Percentiles rank a stretch among this genome's conserved stretches.
phyloP scores from a whole-genome alignment of 2,113 vertebrate species.

The Psephotus haematonotus region DNA sequence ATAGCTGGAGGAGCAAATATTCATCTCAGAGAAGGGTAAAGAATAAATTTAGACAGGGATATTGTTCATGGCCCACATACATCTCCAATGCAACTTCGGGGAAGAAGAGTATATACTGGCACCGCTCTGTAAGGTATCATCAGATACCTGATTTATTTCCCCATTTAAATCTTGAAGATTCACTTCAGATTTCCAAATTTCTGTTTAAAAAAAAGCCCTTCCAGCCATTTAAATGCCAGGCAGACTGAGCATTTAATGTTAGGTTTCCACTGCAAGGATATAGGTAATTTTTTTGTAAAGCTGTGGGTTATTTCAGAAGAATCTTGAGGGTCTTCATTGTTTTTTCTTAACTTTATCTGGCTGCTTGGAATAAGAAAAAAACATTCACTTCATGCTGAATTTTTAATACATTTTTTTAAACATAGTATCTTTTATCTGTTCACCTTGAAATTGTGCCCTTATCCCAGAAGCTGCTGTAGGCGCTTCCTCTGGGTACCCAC shows the following conservation, averaged over 20 bases:
- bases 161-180: not conserved
- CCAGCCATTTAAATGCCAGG: not conserved
- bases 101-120: not conserved
- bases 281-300: not conserved
- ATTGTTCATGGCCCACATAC: not conserved
- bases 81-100: not conserved
- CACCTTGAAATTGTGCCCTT: not conserved
- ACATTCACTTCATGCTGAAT: not conserved
- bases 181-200: not conserved
- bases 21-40: not conserved
- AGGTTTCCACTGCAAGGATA: not conserved
- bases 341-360: not conserved
- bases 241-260: not conserved
- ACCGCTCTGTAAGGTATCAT: not conserved
- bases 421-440: not conserved
- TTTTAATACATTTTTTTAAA: not conserved
- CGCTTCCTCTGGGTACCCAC: not conserved
- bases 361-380: not conserved
- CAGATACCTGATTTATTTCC: not conserved
- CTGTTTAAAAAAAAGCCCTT: not conserved
- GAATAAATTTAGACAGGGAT: not conserved
- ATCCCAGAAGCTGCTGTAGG: not conserved
- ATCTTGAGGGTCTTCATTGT: not conserved
- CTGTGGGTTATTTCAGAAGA: not conserved
- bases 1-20: not conserved